Evolutionary conservation across 2,113 vertebrate genomes (phyloP).

Genomic region (Oryzias curvinotus): DNA sequence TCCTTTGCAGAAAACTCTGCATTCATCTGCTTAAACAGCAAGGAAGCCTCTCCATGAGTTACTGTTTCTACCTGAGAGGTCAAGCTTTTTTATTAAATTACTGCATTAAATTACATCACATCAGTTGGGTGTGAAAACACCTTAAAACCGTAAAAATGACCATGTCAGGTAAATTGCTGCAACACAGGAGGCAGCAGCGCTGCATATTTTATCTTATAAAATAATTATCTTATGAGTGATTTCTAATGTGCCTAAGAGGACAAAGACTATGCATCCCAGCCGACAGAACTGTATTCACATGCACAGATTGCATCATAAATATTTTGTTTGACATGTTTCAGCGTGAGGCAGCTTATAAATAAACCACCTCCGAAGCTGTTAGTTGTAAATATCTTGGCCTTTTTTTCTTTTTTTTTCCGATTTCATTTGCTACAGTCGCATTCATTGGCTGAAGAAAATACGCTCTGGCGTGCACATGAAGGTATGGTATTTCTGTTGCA

Average conservation of each 20-base stretch:
- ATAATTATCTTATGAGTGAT: background rate
- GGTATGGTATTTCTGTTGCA: background rate
- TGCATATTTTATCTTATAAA: background rate
- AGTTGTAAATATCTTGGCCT: background rate
- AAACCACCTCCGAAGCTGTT: background rate
- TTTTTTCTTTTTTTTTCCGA: background rate
- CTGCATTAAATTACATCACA: background rate
- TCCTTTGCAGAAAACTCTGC: too few species aligned
- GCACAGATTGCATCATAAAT: background rate
- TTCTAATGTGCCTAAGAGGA: background rate
- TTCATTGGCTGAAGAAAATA: background rate
- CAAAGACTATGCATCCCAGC: background rate
- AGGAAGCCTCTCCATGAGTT: too few species aligned
- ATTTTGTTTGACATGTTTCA: background rate
- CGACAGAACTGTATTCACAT: background rate
- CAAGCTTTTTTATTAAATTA: background rate
- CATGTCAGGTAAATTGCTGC: background rate
- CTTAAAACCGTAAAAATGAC: too few species aligned
- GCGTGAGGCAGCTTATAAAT: background rate
- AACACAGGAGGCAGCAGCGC: background rate
- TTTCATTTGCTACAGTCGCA: background rate
- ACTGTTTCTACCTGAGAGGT: background rate
- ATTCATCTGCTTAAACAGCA: too few species aligned
- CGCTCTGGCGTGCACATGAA: conserved; percentile 8
- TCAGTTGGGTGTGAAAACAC: background rate